These are phyloP conservation scores for Saccostrea glomerata DNA, from an alignment of 1,140 invertebrate genomes.

Conservation along the genomic window DNA sequence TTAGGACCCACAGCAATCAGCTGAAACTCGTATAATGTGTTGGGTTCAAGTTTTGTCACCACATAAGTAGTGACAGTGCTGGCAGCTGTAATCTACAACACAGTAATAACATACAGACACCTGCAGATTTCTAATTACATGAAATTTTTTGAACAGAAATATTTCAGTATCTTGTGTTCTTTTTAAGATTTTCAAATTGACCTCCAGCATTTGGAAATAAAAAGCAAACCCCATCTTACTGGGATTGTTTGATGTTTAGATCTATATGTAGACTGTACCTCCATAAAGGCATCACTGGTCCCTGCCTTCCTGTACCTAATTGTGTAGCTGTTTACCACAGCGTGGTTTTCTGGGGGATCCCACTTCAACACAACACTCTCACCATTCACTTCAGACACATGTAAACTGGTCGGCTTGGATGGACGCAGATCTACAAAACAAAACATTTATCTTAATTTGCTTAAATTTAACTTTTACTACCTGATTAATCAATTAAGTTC, in stretches of 20 bases:
- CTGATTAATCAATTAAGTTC: too few species aligned
- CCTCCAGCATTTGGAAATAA: too few species aligned
- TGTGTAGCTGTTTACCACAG: background rate
- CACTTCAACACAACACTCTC: background rate
- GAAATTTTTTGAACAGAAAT: too few species aligned
- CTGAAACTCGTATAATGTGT: conserved; percentile 33
- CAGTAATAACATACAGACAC: background rate
- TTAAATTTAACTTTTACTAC: too few species aligned
- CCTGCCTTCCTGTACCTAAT: background rate
- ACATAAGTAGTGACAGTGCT: background rate
- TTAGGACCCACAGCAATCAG: conserved; percentile 26
- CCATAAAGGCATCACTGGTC: background rate
- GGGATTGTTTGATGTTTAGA: too few species aligned
- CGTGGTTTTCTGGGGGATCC: conserved; percentile 7
- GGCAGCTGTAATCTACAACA: background rate
- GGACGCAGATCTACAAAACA: background rate
- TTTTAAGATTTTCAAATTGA: too few species aligned
- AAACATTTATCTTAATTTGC: background rate
- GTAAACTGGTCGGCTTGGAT: background rate
- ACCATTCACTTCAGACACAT: conserved; percentile 3
- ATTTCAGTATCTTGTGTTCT: too few species aligned
- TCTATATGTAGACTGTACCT: background rate
- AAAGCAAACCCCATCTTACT: too few species aligned
- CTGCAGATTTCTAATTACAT: too few species aligned
- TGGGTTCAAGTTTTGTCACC: conserved; percentile 11